Evolutionary conservation across 35 echinoderm and acorn worm genomes (phyloP).

Genomic region (Eucidaris tribuloides): DNA sequence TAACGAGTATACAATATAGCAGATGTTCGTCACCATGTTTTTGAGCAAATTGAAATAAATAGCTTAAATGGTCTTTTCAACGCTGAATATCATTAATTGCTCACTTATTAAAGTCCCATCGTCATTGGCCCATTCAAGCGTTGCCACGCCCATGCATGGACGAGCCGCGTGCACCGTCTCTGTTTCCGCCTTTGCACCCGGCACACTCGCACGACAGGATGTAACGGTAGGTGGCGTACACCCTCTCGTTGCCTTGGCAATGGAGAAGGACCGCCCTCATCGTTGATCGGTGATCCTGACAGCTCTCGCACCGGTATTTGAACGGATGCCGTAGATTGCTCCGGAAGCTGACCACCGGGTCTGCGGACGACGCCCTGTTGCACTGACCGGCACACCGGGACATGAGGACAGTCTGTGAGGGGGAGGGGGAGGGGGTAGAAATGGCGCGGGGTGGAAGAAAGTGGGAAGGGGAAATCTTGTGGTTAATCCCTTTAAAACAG

Average conservation of each 20-base stretch:
- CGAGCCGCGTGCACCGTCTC: no score
- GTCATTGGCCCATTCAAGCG: no score
- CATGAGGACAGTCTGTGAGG: conserved; percentile 55
- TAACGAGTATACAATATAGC: no score
- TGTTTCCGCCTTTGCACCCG: conserved; percentile 38
- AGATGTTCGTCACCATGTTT: no score
- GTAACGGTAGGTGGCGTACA: conserved; percentile 71
- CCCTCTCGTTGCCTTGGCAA: conserved; percentile 48
- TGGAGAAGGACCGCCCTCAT: conserved; percentile 70
- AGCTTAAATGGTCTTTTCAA: no score
- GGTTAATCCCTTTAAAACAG: no score
- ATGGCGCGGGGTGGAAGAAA: not conserved
- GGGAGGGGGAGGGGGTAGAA: not conserved
- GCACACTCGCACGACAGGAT: conserved; percentile 58
- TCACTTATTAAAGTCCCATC: no score
- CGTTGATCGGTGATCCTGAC: conserved; percentile 55
- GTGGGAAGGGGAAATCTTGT: no score
- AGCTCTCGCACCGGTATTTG: conserved; percentile 60
- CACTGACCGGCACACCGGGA: conserved; percentile 65
- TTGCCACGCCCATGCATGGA: no score
- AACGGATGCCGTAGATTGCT: conserved; percentile 60
- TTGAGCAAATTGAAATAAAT: no score
- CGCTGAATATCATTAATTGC: no score
- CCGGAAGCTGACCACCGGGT: conserved; percentile 60
- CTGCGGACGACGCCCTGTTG: conserved; percentile 42